Base-by-base conservation (phyloP, 2,797 vertebrate genomes). In the Phoxinus dragarum region DNA sequence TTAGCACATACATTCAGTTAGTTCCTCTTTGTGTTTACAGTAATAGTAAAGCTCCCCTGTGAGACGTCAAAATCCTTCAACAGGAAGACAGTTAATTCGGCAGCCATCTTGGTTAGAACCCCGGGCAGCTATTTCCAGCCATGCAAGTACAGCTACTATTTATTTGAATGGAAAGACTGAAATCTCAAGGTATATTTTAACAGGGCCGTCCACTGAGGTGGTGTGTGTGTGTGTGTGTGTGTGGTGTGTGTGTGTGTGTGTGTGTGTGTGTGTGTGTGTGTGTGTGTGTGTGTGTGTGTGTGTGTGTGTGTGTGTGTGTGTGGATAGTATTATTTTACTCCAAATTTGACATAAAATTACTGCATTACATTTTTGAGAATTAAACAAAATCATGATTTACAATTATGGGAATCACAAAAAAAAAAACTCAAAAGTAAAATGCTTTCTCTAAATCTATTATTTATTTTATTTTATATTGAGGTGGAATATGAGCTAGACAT, bases 71-170 rank as follows among this genome's bases (percentile, higher is more conserved):
- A 49, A 49, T 23, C 34, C 10, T 10, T 75, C 73, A 36, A 36
- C 5, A 19, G 31, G 10, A 75, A 23, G 19, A 19, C 5, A 38
- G 31, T 12, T 54, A 1, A 14, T 36, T 75, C 7, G 10, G 49
- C 6, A 11, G 3, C 49, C 47, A 76, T 76, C 19, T 76, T 54
- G 31, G 73, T 54, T 38, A 21, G 19, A 19, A 54, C 31, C 17
- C 3, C 9, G 0, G 3, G 10, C 5, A 23, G 16, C 14, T 49
- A 31, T 73, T 49, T 19, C 42, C n/a, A 31, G n/a, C n/a, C 71
- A 73, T 73, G 4, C n/a, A 73, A 73, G 42, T 73, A 73, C 14
- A 73, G n/a, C 71, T 31, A 27, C 42, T 31, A 27, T 73, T 73
- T 73, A 31, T 49, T 74, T 34, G 8, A 74, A 74, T 34, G 17